Base-by-base conservation (phyloP, 2,113 vertebrate species). In the Dolichotis patagonum region DNA sequence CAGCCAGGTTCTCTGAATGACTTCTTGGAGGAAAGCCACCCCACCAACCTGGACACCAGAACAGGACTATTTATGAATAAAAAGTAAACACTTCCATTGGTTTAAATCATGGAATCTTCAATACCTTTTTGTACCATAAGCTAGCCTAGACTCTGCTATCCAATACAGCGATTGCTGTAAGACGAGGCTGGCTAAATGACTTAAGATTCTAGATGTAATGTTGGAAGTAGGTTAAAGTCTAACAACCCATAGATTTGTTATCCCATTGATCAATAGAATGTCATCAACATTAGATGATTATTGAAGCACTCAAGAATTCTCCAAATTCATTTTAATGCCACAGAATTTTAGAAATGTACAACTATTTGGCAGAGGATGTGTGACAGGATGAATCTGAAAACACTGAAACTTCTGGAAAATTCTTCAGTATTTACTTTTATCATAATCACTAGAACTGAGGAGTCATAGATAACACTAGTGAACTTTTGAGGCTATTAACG, bases 231-330 rank as follows among this genome's bases (percentile, higher is more conserved):
- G 35, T 71, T 65, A 49, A 80, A 43, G 22, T 43, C 62, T 75
- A 60, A 73, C 24, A 73, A 2, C 65, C 30, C 20, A 73, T 22
- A 81, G 69, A 87, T 83, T 78, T 60, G 24, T 32, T 46, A 88
- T 93, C 90, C 95, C 41, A 17, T 73, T 96, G 67, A 87, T 62
- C 35, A 80, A 43, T 3, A 91, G 28, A 82, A 63, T 91, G 38
- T 7, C 49, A 35, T 80, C 41, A 89, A 26, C n/a, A 93, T 67
- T 65, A n/a, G 43, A 17, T 62, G 69, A 86, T 60, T 83, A 78
- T 10, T 75, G 4, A 86, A 54, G 22, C 91, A 32, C 60, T 87
- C 13, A 75, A 80, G 54, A 80, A 83, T 28, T 69, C 30, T 71
- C 35, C 28, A 38, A 75, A 69, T 80, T 91, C 12, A 89, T 63